phyloP scores from a whole-genome alignment of 2,113 vertebrate species.

The Oncorhynchus gorbuscha region DNA sequence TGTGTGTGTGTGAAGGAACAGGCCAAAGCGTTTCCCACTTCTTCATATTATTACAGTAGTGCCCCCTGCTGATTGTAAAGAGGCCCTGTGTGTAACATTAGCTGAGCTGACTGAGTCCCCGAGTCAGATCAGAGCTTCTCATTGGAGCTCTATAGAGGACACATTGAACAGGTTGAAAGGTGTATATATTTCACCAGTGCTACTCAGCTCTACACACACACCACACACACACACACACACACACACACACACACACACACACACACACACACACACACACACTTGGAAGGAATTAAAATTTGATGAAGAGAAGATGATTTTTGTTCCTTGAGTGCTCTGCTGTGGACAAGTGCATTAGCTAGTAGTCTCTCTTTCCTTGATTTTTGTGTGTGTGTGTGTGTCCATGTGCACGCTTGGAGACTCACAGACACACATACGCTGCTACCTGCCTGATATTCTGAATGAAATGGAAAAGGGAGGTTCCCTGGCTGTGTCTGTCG shows the following conservation, averaged over 20 bases:
- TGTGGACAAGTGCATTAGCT: slow-evolving; percentile 48
- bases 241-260: too few relatives aligned
- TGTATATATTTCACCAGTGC: slow-evolving; percentile 45
- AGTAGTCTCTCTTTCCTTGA: not conserved
- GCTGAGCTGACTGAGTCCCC: not conserved
- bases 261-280: not conserved
- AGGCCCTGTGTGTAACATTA: too few relatives aligned
- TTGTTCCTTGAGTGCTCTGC: slow-evolving; percentile 55
- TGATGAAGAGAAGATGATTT: slow-evolving; percentile 61
- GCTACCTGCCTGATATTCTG: not conserved
- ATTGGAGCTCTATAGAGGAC: slow-evolving; percentile 19
- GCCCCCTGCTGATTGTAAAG: too few relatives aligned
- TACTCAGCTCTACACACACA: not conserved
- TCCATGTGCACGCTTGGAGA: not conserved
- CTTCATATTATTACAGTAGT: too few relatives aligned
- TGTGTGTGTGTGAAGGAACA: too few relatives aligned
- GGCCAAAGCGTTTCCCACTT: too few relatives aligned
- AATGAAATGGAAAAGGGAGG: slow-evolving; percentile 43
- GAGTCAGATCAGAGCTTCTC: too few relatives aligned
- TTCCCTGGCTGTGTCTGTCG: not conserved
- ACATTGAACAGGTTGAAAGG: slow-evolving; percentile 11
- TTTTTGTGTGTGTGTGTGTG: slow-evolving; percentile 20
- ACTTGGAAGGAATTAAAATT: slow-evolving; percentile 53
- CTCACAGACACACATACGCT: too few relatives aligned
- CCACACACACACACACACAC: too few relatives aligned